Evolutionary conservation across 2,113 vertebrate species (phyloP), one percentile per base, ranked within the genome.

Genomic region (Drymodes brunneopygia): DNA sequence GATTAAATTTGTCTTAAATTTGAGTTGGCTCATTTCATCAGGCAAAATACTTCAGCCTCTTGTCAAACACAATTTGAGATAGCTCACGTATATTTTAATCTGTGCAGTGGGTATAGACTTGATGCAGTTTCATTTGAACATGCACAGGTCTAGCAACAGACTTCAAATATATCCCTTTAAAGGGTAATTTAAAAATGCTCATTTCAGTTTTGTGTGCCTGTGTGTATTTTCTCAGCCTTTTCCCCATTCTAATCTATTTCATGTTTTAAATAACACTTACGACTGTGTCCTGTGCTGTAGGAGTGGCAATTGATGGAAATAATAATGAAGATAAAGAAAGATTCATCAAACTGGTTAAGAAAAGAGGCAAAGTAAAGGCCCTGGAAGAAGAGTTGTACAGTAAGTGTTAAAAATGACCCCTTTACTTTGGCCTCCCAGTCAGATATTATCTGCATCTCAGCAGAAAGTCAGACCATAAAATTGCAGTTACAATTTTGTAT

Each of bases 291-390:
- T 94, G 1, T 85, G 33, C 67, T 92, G 15, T 93, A 99, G 99
- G 99, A 89, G 86, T 99, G 86, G 99, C 99, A n/a, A 98, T 99
- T 65, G 99, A 99, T 71, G 98, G 98, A 51, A 98, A 98, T 27
- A 98, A 97, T 77, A 98, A 98, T 21, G 95, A 97, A 92, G 96
- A 96, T 65, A 98, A 98, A 94, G 93, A 98, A 92, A 98, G 98
- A 36, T 94, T 94, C 64, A 99, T 99, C 96, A 98, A 97, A 58
- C 96, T 99, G 24, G 98, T 99, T 88, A 99, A 99, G 98, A 99
- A 99, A 96, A 99, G 66, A 65, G 99, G 99, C 24, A 99, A 99
- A 96, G 99, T 99, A 47, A 99, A 99, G 96, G 98, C 98, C 29
- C 97, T 99, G 69, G 98, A 99, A 86, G 99, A 99, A 88, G 99